A percentile compares a stretch with the other conserved stretches of the same genome.
Evolutionary conservation across 2,888 invertebrate species (phyloP).

Genomic region (Trilocha varians): DNA sequence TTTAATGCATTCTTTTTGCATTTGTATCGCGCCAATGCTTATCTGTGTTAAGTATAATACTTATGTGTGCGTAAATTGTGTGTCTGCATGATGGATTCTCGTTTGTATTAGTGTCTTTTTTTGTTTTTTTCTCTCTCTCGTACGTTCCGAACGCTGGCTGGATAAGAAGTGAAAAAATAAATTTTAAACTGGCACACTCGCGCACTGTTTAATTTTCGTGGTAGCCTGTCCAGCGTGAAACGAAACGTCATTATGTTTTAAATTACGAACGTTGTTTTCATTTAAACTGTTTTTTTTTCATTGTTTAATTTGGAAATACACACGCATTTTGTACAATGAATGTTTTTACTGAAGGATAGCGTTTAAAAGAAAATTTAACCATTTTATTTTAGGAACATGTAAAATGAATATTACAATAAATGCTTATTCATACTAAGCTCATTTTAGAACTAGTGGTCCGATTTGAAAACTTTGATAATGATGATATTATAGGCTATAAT

Average conservation of each 20-base stretch:
- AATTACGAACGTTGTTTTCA: constrained; percentile 63
- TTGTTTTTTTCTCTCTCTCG: constrained; percentile 33
- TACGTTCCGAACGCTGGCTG: constrained; percentile 38
- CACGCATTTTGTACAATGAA: constrained; percentile 7
- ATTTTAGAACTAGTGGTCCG: too few species aligned
- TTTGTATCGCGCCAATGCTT: constrained; percentile 33
- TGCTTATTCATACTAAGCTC: too few species aligned
- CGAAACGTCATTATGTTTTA: constrained; percentile 71
- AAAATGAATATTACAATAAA: background rate
- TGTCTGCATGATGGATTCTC: constrained; percentile 64
- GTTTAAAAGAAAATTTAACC: background rate
- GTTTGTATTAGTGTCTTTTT: constrained; percentile 63
- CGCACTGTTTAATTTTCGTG: constrained; percentile 70
- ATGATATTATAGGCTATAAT: too few species aligned
- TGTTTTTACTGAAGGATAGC: background rate
- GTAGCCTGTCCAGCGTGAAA: constrained; percentile 63
- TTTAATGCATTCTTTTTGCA: constrained; percentile 52
- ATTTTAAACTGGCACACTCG: constrained; percentile 67
- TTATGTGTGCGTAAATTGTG: constrained; percentile 48
- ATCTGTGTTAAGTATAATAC: constrained; percentile 30
- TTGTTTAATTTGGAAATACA: constrained; percentile 44
- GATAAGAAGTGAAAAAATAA: constrained; percentile 67
- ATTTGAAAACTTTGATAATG: too few species aligned
- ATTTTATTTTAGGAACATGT: background rate
- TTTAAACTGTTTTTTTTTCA: constrained; percentile 54